These are phyloP conservation scores for Solea senegalensis DNA, from an alignment of 2,113 vertebrate species.

Conservation along the genomic window DNA sequence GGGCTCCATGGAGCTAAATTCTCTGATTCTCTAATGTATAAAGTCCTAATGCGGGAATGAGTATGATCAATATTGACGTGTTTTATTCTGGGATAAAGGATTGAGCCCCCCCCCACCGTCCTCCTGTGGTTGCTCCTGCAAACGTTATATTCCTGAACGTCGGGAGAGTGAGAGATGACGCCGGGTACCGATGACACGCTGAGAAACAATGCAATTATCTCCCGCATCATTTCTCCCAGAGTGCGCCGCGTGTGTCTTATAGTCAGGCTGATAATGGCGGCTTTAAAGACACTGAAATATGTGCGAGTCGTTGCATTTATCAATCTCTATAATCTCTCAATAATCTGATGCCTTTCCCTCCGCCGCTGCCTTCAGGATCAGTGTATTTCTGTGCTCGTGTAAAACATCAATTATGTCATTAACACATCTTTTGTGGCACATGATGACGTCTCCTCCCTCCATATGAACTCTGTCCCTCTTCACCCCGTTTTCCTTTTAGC, in stretches of 20 bases:
- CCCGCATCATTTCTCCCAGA: slow-evolving; percentile 34
- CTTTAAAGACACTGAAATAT: slow-evolving; percentile 23
- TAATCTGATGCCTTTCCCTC: slow-evolving; percentile 22
- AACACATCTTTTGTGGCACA: slow-evolving; percentile 57
- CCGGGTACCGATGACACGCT: slow-evolving; percentile 42
- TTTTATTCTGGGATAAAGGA: slow-evolving; percentile 39
- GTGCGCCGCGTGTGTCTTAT: slow-evolving; percentile 5
- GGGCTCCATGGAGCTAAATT: not conserved
- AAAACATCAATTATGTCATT: slow-evolving; percentile 64
- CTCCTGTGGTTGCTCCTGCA: slow-evolving; percentile 58
- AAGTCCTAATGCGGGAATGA: slow-evolving; percentile 20
- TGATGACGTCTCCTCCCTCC: slow-evolving; percentile 40
- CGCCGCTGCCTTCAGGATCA: slow-evolving; percentile 19
- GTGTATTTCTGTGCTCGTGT: slow-evolving; percentile 29
- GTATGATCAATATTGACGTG: slow-evolving; percentile 41
- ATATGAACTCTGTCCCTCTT: slow-evolving; percentile 37
- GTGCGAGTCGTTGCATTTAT: slow-evolving; percentile 15
- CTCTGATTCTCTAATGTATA: too few species aligned
- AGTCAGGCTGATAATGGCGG: slow-evolving; percentile 15
- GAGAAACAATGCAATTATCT: slow-evolving; percentile 56
- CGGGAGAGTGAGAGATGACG: slow-evolving; percentile 45
- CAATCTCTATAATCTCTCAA: not conserved
- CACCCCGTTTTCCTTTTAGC: slow-evolving; percentile 37
- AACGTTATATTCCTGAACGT: slow-evolving; percentile 60
- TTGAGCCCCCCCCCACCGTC: slow-evolving; percentile 23